phyloP scores from a whole-genome alignment of 2,797 vertebrate genomes.

The Buceros bicornis region DNA sequence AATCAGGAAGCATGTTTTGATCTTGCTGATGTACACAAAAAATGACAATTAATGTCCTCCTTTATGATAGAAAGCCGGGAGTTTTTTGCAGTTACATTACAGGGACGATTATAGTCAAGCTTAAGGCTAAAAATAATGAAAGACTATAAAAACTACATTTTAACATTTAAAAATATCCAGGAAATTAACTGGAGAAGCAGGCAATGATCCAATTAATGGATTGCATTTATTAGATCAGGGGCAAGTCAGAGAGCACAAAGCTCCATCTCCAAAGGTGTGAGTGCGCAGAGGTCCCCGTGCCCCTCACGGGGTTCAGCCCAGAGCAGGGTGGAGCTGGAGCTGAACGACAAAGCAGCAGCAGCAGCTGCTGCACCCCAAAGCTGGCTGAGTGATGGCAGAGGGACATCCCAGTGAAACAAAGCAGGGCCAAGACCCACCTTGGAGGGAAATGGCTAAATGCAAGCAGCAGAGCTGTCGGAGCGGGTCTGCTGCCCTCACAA shows the following conservation, averaged over 20 bases:
- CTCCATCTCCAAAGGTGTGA: slow-evolving; percentile 1
- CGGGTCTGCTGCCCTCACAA: background rate
- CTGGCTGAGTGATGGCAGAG: background rate
- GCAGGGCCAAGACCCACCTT: background rate
- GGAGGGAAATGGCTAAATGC: background rate
- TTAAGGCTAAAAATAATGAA: slow-evolving; percentile 71
- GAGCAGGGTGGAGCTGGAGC: background rate
- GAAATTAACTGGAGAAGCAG: slow-evolving; percentile 69
- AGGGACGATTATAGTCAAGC: slow-evolving; percentile 56
- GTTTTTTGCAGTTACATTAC: slow-evolving; percentile 68
- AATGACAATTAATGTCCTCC: slow-evolving; percentile 66
- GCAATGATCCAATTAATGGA: slow-evolving; percentile 74
- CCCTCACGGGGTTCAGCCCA: background rate
- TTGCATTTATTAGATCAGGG: slow-evolving; percentile 58
- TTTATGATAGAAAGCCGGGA: slow-evolving; percentile 44
- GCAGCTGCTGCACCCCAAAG: rapidly evolving
- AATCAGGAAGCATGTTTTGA: slow-evolving; percentile 62
- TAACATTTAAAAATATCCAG: slow-evolving; percentile 75
- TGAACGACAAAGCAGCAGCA: background rate
- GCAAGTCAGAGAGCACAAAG: slow-evolving; percentile 18
- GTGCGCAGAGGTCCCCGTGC: background rate
- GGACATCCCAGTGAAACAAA: background rate
- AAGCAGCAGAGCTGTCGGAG: background rate
- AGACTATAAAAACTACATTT: slow-evolving; percentile 66
- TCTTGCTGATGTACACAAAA: slow-evolving; percentile 70